phyloP scores from a whole-genome alignment of 2,113 vertebrate genomes.

The Suricata suricatta region DNA sequence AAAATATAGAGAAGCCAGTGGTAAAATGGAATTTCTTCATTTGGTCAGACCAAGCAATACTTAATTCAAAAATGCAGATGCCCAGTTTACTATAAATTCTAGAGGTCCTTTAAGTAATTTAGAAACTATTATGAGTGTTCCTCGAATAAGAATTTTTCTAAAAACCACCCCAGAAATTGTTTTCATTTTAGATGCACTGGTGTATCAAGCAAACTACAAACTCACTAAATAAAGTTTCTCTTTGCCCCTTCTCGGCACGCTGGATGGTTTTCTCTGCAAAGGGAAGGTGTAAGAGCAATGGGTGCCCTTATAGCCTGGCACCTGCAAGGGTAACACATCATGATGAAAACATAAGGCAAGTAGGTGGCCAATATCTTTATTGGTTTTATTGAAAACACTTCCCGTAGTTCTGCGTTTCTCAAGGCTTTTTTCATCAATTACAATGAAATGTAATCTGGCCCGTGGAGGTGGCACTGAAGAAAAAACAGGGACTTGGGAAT shows the following conservation, averaged over 20 bases:
- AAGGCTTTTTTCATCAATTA: not conserved
- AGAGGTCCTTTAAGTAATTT: not conserved
- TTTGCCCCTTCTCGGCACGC: not conserved
- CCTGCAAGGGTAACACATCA: not conserved
- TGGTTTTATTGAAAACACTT: not conserved
- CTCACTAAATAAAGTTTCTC: not conserved
- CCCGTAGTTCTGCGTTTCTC: not conserved
- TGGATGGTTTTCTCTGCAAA: not conserved
- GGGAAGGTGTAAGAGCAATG: not conserved
- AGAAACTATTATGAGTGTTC: not conserved
- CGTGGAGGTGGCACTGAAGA: not conserved
- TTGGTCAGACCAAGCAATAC: not conserved
- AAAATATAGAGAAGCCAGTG: not conserved
- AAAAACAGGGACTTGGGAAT: not conserved
- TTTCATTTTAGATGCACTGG: not conserved
- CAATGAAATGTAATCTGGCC: not conserved
- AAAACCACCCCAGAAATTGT: not conserved
- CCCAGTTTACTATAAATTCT: not conserved
- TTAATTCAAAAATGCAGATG: constrained; percentile 20
- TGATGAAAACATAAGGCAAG: not conserved
- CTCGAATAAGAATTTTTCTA: constrained; percentile 4
- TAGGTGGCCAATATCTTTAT: not conserved
- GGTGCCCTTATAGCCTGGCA: not conserved
- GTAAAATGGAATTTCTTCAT: not conserved
- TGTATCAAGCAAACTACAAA: not conserved